These are phyloP conservation scores for Pocillopora grandis DNA, from an alignment of 92 coral and sea anemone species.

Conservation along the genomic window DNA sequence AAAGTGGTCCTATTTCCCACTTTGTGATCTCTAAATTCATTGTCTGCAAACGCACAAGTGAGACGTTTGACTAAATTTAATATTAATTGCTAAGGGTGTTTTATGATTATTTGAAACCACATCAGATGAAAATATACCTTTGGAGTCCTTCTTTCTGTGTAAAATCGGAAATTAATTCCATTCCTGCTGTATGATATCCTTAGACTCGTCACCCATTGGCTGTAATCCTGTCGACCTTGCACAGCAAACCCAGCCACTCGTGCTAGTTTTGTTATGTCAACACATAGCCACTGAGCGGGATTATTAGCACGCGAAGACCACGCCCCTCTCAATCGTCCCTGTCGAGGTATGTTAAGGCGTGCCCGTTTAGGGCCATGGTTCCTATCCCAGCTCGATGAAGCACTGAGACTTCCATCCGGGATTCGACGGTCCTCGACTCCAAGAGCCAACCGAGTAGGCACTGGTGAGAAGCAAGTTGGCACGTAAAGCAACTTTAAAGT, in stretches of 20 bases:
- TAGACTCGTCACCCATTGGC: constrained; percentile 63
- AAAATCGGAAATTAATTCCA: constrained; percentile 56
- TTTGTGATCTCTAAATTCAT: too few relatives aligned
- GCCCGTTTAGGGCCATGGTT: constrained; percentile 55
- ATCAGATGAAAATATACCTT: constrained; percentile 42
- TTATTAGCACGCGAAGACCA: constrained; percentile 68
- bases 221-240: constrained; percentile 70
- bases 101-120: too few relatives aligned
- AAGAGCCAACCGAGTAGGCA: constrained; percentile 42
- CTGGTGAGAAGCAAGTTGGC: constrained; percentile 10
- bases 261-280: constrained; percentile 56
- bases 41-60: too few relatives aligned
- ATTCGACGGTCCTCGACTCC: constrained; percentile 76
- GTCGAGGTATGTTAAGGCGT: constrained; percentile 53
- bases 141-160: constrained; percentile 41
- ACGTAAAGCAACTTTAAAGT: too few relatives aligned
- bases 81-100: too few relatives aligned
- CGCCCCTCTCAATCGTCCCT: constrained; percentile 51
- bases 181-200: constrained; percentile 56
- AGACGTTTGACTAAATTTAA: too few relatives aligned
- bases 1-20: background rate
- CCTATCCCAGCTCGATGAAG: constrained; percentile 59
- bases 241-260: constrained; percentile 56
- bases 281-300: constrained; percentile 74
- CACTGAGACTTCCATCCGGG: constrained; percentile 62